Percentiles rank a stretch among this genome's conserved stretches.
Conservation (phyloP, 2,113 vertebrate species). For the Amphiprion ocellaris region DNA sequence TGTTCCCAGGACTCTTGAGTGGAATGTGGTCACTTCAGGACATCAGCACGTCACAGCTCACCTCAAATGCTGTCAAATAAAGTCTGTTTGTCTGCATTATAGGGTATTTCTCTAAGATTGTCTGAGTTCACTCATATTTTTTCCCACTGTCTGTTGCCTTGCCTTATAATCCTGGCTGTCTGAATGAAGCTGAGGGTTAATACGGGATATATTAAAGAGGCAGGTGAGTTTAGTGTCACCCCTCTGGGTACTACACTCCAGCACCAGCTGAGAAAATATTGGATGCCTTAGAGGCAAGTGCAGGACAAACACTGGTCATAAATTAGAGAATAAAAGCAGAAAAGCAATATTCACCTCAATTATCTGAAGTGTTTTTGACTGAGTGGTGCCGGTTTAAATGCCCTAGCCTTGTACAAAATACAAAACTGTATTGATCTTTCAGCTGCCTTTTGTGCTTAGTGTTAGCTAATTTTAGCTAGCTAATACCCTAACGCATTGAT, state of each 20-base stretch:
- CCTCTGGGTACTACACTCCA: background rate
- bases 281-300: conserved; percentile 30
- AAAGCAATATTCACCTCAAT: conserved; percentile 53
- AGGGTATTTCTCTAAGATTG: background rate
- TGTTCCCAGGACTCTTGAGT: conserved; percentile 22
- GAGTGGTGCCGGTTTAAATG: background rate
- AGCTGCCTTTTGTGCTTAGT: conserved; percentile 13
- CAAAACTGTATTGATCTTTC: conserved; percentile 26
- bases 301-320: conserved; percentile 44
- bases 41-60: background rate
- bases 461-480: background rate
- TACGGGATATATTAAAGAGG: conserved; percentile 27
- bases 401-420: background rate
- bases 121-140: background rate
- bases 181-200: conserved; percentile 17
- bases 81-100: conserved; percentile 11
- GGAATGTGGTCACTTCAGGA: conserved; percentile 42
- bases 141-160: background rate
- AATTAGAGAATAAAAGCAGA: conserved; percentile 49
- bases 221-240: conserved; percentile 3
- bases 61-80: conserved; percentile 21
- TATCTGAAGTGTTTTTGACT: conserved; percentile 1
- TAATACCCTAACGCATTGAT: background rate
- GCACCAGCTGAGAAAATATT: conserved; percentile 50
- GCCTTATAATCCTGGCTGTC: background rate